These are phyloP conservation scores for Chaetoderma sp. DNA, from an alignment of 2,888 invertebrate species.

Conservation along the genomic window DNA sequence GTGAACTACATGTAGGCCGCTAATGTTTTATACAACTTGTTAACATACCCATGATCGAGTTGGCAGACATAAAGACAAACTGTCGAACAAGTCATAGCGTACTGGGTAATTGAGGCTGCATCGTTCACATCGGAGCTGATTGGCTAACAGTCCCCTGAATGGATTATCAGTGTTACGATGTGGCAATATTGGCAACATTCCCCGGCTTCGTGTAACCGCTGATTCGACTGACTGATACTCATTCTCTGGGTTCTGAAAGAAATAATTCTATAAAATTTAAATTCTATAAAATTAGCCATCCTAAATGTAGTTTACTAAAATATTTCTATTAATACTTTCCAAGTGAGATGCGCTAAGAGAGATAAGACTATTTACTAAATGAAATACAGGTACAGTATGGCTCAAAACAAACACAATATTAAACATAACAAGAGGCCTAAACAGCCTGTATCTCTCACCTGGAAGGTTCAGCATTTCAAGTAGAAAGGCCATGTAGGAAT, in stretches of 20 bases:
- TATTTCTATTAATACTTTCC: too few species aligned
- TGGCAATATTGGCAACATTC: slow-evolving; percentile 54
- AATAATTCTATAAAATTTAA: background rate
- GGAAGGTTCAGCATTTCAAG: too few species aligned
- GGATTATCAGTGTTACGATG: slow-evolving; percentile 72
- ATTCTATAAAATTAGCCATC: background rate
- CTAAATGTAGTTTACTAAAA: background rate
- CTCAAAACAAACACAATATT: background rate
- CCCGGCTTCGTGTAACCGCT: slow-evolving; percentile 48
- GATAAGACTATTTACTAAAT: too few species aligned
- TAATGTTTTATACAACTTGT: too few species aligned
- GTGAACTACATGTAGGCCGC: too few species aligned
- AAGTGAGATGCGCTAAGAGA: too few species aligned
- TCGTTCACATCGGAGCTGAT: slow-evolving; percentile 80
- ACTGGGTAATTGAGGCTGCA: slow-evolving; percentile 85
- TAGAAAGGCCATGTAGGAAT: too few species aligned
- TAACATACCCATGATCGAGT: slow-evolving; percentile 51
- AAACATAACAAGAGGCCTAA: too few species aligned
- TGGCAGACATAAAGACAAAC: slow-evolving; percentile 80
- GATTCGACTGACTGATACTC: slow-evolving; percentile 43
- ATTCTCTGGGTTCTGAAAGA: slow-evolving; percentile 40
- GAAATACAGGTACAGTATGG: background rate
- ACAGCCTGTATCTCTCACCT: too few species aligned
- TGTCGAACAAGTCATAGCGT: slow-evolving; percentile 93
- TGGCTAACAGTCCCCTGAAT: slow-evolving; percentile 82